Evolutionary conservation across 2,797 vertebrate species (phyloP).

Genomic region (Heterohyrax brucei): DNA sequence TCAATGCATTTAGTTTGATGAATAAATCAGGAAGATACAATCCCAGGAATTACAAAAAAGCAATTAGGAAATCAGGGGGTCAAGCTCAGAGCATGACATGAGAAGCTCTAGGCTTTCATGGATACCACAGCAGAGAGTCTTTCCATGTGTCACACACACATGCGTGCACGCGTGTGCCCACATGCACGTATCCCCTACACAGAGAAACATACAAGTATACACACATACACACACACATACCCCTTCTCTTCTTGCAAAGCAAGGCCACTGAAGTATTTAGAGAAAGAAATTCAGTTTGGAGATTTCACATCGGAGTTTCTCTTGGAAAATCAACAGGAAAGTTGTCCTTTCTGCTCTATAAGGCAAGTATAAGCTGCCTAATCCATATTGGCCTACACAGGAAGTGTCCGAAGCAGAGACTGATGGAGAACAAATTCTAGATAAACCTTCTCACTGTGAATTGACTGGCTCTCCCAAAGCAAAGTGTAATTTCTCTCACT

Average conservation of each 20-base stretch:
- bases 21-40: neutral
- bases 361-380: constrained; percentile 7
- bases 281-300: constrained; percentile 36
- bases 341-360: constrained; percentile 14
- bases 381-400: neutral
- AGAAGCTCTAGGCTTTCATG: constrained; percentile 12
- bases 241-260: neutral
- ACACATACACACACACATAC: neutral
- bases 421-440: constrained; percentile 11
- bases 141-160: neutral
- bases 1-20: neutral
- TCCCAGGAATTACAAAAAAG: constrained; percentile 42
- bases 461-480: constrained; percentile 51
- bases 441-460: constrained; percentile 47
- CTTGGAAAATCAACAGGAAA: constrained; percentile 54
- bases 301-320: constrained; percentile 35
- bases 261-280: neutral
- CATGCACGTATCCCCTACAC: too few species aligned
- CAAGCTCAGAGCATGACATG: constrained; percentile 6
- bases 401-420: neutral
- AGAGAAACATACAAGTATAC: neutral
- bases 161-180: too few species aligned
- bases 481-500: constrained; percentile 70
- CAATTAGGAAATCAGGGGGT: neutral
- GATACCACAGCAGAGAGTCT: neutral